A percentile compares a stretch with the other conserved stretches of the same genome.
Conservation (phyloP, 2,888 invertebrate species). For the Yponomeuta cagnagella region DNA sequence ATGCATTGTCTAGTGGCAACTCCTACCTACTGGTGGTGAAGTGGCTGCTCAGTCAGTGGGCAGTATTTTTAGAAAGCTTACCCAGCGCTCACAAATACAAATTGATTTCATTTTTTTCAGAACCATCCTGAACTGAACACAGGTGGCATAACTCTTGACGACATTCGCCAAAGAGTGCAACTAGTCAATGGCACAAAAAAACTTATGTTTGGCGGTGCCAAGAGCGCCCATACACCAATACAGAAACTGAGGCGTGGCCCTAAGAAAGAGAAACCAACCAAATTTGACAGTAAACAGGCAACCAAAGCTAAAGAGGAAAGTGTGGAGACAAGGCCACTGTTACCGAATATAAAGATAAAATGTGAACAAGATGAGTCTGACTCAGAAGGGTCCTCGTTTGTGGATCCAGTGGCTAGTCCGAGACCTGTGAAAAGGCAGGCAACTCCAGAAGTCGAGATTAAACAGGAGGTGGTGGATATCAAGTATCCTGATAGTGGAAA, state of each 20-base stretch:
- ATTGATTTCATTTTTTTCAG: conserved; percentile 46
- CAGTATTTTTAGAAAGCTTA: not conserved
- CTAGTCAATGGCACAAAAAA: conserved; percentile 69
- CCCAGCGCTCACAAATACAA: no score
- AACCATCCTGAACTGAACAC: conserved; percentile 86
- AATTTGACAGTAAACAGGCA: conserved; percentile 34
- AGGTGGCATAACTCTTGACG: conserved; percentile 82
- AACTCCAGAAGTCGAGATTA: conserved; percentile 41
- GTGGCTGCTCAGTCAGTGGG: no score
- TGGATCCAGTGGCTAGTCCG: conserved; percentile 61
- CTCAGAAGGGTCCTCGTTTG: conserved; percentile 68
- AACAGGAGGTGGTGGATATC: conserved; percentile 50
- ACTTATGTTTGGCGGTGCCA: conserved; percentile 59
- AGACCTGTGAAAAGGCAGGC: conserved; percentile 53
- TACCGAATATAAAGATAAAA: conserved; percentile 64
- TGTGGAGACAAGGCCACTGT: conserved; percentile 49
- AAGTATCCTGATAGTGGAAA: conserved; percentile 42
- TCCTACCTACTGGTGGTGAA: no score
- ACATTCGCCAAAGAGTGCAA: conserved; percentile 72
- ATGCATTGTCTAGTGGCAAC: not conserved
- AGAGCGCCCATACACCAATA: conserved; percentile 45
- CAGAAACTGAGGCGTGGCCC: conserved; percentile 50
- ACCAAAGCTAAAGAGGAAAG: conserved; percentile 57
- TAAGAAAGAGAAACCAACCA: conserved; percentile 48
- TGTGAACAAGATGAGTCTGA: conserved; percentile 62